Conservation (phyloP, 2,797 vertebrate genomes). For the Lates japonicus region DNA sequence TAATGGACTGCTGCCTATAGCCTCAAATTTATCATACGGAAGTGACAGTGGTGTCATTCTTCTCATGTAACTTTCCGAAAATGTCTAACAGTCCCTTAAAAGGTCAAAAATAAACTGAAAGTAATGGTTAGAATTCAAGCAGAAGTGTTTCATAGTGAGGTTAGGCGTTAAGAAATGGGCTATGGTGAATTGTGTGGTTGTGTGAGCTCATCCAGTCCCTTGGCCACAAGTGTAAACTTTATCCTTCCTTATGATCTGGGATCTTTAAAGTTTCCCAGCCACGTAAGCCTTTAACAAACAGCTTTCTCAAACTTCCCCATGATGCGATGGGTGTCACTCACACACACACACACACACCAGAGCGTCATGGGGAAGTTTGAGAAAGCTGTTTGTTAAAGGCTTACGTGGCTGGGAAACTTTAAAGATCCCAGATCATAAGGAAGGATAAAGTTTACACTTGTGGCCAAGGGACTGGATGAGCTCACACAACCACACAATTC, state of each 20-base stretch:
- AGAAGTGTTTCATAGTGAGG: slow-evolving; percentile 17
- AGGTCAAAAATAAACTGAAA: not conserved
- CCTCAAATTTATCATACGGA: not conserved
- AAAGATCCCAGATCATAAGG: slow-evolving; percentile 53
- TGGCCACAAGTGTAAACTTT: slow-evolving; percentile 57
- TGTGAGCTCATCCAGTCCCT: slow-evolving; percentile 47
- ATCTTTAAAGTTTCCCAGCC: slow-evolving; percentile 63
- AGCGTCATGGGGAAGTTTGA: slow-evolving; percentile 56
- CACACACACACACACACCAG: slow-evolving; percentile 56
- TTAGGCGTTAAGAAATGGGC: slow-evolving; percentile 40
- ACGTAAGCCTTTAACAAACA: slow-evolving; percentile 46
- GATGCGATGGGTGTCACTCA: slow-evolving; percentile 6
- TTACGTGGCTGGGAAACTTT: slow-evolving; percentile 55
- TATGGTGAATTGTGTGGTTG: slow-evolving; percentile 30
- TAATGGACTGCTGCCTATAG: not conserved
- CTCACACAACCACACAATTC: slow-evolving; percentile 38
- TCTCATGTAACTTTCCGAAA: not conserved
- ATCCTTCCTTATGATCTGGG: slow-evolving; percentile 48
- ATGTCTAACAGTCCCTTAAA: not conserved
- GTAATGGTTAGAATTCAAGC: not conserved
- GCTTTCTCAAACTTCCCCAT: slow-evolving; percentile 53
- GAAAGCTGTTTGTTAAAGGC: slow-evolving; percentile 41
- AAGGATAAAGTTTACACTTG: slow-evolving; percentile 61
- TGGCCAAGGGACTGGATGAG: slow-evolving; percentile 41
- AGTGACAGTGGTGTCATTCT: not conserved